A percentile compares a stretch with the other conserved stretches of the same genome.
These are phyloP conservation scores for Cyphomyrus discorhynchus DNA, from an alignment of 2,113 vertebrate species.

Conservation along the genomic window DNA sequence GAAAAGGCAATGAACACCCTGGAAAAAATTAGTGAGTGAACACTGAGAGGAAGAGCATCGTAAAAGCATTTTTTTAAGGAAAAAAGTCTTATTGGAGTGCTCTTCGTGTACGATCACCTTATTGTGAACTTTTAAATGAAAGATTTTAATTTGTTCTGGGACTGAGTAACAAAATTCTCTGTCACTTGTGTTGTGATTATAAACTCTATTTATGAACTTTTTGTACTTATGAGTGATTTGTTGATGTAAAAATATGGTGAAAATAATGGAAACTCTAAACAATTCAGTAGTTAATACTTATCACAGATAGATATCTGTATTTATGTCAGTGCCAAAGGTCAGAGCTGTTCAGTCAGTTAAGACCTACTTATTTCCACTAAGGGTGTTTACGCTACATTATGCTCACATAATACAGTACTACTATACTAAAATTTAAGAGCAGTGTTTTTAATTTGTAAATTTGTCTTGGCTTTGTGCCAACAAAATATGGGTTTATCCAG, in stretches of 20 bases:
- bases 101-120: constrained; percentile 34
- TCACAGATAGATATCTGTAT: constrained; percentile 37
- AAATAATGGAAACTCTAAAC: constrained; percentile 40
- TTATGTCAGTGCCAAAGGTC: constrained; percentile 61
- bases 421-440: constrained; percentile 2
- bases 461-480: neutral
- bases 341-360: constrained; percentile 15
- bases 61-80: constrained; percentile 28
- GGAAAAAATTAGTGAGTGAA: constrained; percentile 28
- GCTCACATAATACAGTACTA: constrained; percentile 13
- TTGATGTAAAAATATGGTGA: constrained; percentile 38
- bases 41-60: constrained; percentile 24
- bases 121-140: constrained; percentile 31
- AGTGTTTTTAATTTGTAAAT: neutral
- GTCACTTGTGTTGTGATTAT: constrained; percentile 41
- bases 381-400: constrained; percentile 14
- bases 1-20: constrained; percentile 36
- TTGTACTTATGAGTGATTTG: constrained; percentile 52
- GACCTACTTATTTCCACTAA: constrained; percentile 21
- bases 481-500: constrained; percentile 10
- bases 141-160: constrained; percentile 24
- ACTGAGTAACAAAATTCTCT: constrained; percentile 36
- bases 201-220: constrained; percentile 65
- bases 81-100: constrained; percentile 29
- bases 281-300: constrained; percentile 34